Base-by-base conservation (phyloP, 2,888 invertebrate genomes). In the Parasteatoda lunata region DNA sequence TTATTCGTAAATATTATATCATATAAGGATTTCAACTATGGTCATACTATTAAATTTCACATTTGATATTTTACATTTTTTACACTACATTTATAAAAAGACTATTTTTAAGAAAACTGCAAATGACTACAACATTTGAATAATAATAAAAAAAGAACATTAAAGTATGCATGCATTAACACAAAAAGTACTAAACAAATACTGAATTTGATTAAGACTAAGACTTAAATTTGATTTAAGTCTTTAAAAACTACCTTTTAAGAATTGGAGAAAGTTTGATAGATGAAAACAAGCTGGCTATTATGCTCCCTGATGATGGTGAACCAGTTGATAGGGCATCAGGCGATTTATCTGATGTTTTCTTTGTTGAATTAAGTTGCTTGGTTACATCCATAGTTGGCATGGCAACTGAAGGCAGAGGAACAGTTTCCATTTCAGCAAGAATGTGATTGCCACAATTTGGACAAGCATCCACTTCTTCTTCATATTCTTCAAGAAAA, bases 381-480 rank as follows among this genome's bases (percentile, higher is more conserved):
- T 30, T 8, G 11, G n/a, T 15, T 4, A 30, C 8, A 45, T n/a
- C 45, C 30, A 13, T 15, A 6, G 87, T 52, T 49, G 78, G 73
- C 59, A 68, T 45, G n/a, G 48, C 75, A 15, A 73, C 52, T 11
- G 77, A 65, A 51, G 87, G 87, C 66, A 87, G 13, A 15, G 87
- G 87, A n/a, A 82, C 52, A 52, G 66, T 70, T 47, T 87, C 87
- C 69, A 87, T 69, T 51, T 82, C 77, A 5, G 82, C 73, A 11
- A 87, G 75, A 51, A 87, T 82, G 45, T 77, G 68, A 48, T 70
- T 87, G 8, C 75, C 82, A 73, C 87, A 87, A 47, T 87, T 87
- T 7, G 87, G 87, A 72, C 87, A 87, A 15, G 71, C 87, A 78
- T 87, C 73, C 45, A 54, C 69, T 81, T 87, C 87, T 45, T 78